Conservation (phyloP, 2,888 invertebrate species). For the Dione vanillae region DNA sequence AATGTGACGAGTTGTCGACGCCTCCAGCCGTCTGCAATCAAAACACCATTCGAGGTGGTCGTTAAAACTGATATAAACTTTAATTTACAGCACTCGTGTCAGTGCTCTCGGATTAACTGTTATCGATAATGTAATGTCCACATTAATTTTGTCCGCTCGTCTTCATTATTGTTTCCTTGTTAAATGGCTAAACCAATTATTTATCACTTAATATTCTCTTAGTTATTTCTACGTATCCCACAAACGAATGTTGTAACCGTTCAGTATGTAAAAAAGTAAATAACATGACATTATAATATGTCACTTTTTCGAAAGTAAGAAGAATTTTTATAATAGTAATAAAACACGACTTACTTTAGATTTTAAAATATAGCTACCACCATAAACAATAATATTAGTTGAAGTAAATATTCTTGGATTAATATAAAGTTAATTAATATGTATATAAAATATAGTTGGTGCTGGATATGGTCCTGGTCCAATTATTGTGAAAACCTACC, state of each 20-base stretch:
- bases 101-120: slow-evolving; percentile 75
- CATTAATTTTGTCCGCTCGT: slow-evolving; percentile 61
- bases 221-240: slow-evolving; percentile 49
- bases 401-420: no score
- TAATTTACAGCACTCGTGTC: slow-evolving; percentile 75
- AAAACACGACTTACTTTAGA: no score
- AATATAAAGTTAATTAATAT: no score
- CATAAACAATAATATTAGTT: no score
- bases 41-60: slow-evolving; percentile 80
- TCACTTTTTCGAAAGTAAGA: no score
- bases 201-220: slow-evolving; percentile 57
- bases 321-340: no score
- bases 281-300: no score
- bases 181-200: slow-evolving; percentile 58
- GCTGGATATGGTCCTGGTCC: no score
- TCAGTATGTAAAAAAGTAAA: background rate
- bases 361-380: no score
- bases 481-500: no score
- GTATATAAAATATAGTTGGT: no score
- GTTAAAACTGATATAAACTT: slow-evolving; percentile 84
- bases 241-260: no score
- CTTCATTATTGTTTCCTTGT: slow-evolving; percentile 73
- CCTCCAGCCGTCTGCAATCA: slow-evolving; percentile 82
- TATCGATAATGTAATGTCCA: slow-evolving; percentile 76
- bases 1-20: slow-evolving; percentile 83